A percentile compares a stretch with the other conserved stretches of the same genome.
phyloP scores from a whole-genome alignment of 2,888 invertebrate species.

The Ichneumoninae sp. region DNA sequence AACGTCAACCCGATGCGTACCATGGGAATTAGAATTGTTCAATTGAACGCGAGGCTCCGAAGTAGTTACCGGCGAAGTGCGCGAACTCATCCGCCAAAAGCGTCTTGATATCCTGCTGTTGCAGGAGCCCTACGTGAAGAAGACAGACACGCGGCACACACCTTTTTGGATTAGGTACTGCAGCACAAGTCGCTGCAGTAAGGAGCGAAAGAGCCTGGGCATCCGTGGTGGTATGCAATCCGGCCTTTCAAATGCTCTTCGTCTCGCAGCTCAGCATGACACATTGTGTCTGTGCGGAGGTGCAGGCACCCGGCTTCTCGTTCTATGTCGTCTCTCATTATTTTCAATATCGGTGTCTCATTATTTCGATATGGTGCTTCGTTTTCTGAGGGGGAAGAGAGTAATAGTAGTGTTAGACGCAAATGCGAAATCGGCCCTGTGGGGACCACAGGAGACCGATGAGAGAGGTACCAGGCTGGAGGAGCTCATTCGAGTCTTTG shows the following conservation, averaged over 20 bases:
- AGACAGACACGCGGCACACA: constrained; percentile 14
- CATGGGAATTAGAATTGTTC: constrained; percentile 35
- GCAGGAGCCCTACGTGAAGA: constrained; percentile 59
- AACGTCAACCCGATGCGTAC: not conserved
- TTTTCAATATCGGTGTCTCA: not conserved
- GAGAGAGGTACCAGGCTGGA: constrained; percentile 5
- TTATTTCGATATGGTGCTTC: constrained; percentile 49
- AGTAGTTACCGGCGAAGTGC: constrained; percentile 52
- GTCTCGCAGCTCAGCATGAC: constrained; percentile 54
- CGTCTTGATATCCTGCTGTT: constrained; percentile 56
- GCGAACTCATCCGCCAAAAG: constrained; percentile 37
- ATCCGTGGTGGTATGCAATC: constrained; percentile 19
- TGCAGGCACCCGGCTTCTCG: constrained; percentile 35
- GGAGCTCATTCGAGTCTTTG: constrained; percentile 8
- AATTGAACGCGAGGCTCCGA: constrained; percentile 44
- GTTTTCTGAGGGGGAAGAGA: constrained; percentile 50
- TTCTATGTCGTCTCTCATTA: too few relatives aligned
- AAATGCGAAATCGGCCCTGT: constrained; percentile 29
- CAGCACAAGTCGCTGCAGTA: not conserved
- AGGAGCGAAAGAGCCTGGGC: constrained; percentile 2
- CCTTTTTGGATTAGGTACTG: constrained; percentile 17
- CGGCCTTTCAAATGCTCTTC: constrained; percentile 21
- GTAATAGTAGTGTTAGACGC: constrained; percentile 44
- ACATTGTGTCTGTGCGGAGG: constrained; percentile 57
- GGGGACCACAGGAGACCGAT: constrained; percentile 33